Conservation (phyloP, 2,113 vertebrate species). For the Gadus macrocephalus region DNA sequence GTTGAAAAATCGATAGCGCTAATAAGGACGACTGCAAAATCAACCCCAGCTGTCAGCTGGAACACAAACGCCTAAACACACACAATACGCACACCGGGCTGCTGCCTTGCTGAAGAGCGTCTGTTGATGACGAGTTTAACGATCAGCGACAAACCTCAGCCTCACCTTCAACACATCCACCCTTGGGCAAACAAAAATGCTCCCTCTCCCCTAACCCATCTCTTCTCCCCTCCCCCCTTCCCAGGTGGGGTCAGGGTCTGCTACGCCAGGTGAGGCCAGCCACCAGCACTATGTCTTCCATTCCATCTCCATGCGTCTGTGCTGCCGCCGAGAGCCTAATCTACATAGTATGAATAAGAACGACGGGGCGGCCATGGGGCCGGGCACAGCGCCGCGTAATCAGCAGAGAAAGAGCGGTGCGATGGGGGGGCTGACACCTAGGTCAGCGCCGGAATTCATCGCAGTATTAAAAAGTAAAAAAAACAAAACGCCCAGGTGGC, state of each 20-base stretch:
- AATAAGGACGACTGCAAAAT: too few relatives aligned
- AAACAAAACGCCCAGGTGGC: too few relatives aligned
- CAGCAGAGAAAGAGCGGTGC: constrained; percentile 26
- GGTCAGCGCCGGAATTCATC: constrained; percentile 17
- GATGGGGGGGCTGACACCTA: constrained; percentile 30
- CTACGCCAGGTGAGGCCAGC: constrained; percentile 38
- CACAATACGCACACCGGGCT: neutral
- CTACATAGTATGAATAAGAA: constrained; percentile 48
- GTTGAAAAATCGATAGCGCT: too few relatives aligned
- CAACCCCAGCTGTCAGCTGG: too few relatives aligned
- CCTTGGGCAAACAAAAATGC: too few relatives aligned
- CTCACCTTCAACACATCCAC: too few relatives aligned
- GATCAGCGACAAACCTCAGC: too few relatives aligned
- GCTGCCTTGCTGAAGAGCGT: too few relatives aligned
- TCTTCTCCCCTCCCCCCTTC: too few relatives aligned
- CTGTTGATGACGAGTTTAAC: too few relatives aligned
- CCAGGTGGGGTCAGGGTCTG: constrained; percentile 34
- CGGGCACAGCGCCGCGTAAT: constrained; percentile 20
- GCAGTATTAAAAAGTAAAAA: neutral
- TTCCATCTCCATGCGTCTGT: constrained; percentile 9
- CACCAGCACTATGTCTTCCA: constrained; percentile 32
- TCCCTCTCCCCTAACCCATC: too few relatives aligned
- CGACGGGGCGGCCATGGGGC: neutral
- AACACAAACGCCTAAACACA: neutral
- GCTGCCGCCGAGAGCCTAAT: constrained; percentile 30